A percentile compares a stretch with the other conserved stretches of the same genome.
Evolutionary conservation across 2,888 invertebrate species (phyloP).

Genomic region (Ferrisia virgata): DNA sequence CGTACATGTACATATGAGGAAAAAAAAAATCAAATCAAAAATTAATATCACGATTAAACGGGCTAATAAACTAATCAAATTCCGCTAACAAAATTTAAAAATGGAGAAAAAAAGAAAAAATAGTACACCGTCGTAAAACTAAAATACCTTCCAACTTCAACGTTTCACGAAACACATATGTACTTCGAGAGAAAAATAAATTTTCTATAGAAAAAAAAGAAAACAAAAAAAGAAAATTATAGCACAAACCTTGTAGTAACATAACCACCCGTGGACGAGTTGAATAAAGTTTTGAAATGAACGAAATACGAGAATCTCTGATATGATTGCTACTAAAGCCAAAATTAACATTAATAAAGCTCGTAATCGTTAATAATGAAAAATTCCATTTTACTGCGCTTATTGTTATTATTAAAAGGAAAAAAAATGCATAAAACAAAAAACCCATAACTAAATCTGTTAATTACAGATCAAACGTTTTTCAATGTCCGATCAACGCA

Average conservation of each 20-base stretch:
- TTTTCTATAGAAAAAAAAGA: background rate
- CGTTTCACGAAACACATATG: background rate
- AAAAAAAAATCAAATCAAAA: background rate
- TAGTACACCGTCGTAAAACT: background rate
- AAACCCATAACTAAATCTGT: no score
- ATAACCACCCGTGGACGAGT: background rate
- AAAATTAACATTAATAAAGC: background rate
- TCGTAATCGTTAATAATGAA: background rate
- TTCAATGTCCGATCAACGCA: no score
- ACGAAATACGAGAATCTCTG: background rate
- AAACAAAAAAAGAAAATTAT: background rate
- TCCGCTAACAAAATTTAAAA: background rate
- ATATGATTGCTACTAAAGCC: background rate
- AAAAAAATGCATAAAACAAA: background rate
- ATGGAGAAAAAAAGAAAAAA: background rate
- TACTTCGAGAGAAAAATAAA: background rate
- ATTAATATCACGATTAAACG: background rate
- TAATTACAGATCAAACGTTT: background rate
- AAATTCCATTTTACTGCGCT: background rate
- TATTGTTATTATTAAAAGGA: background rate
- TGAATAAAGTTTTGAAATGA: background rate
- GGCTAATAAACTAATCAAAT: background rate
- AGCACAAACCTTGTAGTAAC: background rate
- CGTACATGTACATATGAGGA: no score
- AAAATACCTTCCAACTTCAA: background rate